Conservation (phyloP, 2,797 vertebrate species). For the Myripristis jacobus region DNA sequence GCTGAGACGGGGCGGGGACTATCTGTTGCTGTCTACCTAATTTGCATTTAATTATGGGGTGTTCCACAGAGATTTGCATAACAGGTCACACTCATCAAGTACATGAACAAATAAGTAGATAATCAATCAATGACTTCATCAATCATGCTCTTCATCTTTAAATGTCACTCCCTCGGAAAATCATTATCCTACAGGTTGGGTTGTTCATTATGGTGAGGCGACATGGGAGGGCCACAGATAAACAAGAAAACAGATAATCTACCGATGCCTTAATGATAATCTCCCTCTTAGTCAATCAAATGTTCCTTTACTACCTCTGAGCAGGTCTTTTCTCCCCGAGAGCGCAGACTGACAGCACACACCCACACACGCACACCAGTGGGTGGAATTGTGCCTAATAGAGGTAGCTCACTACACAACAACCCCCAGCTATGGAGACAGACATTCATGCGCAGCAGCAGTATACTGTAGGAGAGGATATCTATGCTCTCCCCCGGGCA, state of each 20-base stretch:
- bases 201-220: constrained; percentile 50
- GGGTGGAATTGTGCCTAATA: constrained; percentile 78
- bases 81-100: constrained; percentile 75
- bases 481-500: constrained; percentile 75
- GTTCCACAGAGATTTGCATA: constrained; percentile 72
- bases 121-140: constrained; percentile 78
- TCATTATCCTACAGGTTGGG: constrained; percentile 58
- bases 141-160: constrained; percentile 74
- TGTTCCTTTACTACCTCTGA: constrained; percentile 67
- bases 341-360: constrained; percentile 75
- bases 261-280: constrained; percentile 66
- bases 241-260: constrained; percentile 66
- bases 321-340: constrained; percentile 56
- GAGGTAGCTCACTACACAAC: constrained; percentile 73
- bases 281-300: constrained; percentile 73
- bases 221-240: constrained; percentile 59
- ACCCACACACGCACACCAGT: constrained; percentile 67
- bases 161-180: constrained; percentile 72
- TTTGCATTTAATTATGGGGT: constrained; percentile 79
- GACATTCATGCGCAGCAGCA: constrained; percentile 62
- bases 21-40: constrained; percentile 57
- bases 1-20: constrained; percentile 53
- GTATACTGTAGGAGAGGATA: constrained; percentile 66
- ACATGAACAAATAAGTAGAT: constrained; percentile 76
- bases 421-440: constrained; percentile 71